A percentile compares a stretch with the other conserved stretches of the same genome.
Evolutionary conservation across 92 coral and sea anemone genomes (phyloP).

Genomic region (Actinernus sp.): DNA sequence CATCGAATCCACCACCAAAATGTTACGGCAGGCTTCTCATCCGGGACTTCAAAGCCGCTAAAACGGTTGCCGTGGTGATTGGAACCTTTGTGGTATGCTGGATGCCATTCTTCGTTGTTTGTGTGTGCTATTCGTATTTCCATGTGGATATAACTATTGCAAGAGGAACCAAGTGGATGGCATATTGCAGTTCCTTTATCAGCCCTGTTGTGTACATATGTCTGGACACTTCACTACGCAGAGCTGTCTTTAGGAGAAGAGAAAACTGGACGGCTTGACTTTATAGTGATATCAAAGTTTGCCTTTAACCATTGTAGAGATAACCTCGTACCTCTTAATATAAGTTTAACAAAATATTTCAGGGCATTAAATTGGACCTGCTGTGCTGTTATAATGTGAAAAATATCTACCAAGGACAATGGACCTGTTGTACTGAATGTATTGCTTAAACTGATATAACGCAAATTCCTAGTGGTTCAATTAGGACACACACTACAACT

Average conservation of each 20-base stretch:
- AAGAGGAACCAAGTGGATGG: constrained; percentile 75
- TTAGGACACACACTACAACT: no score
- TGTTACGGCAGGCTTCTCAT: constrained; percentile 44
- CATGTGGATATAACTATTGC: constrained; percentile 41
- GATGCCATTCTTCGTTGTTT: constrained; percentile 80
- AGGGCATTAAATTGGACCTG: no score
- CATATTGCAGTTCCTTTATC: constrained; percentile 74
- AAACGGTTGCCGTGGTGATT: constrained; percentile 82
- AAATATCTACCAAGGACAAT: no score
- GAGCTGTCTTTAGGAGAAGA: constrained; percentile 39
- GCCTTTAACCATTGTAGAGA: no score
- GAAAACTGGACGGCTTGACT: no score
- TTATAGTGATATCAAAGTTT: no score
- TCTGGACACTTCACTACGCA: constrained; percentile 76
- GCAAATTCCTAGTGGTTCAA: no score
- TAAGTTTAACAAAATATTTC: no score
- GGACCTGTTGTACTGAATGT: no score
- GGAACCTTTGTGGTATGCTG: constrained; percentile 84
- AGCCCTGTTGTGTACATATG: constrained; percentile 81
- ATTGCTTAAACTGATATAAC: no score
- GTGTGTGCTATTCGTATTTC: constrained; percentile 50
- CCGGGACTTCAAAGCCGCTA: constrained; percentile 82
- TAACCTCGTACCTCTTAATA: no score
- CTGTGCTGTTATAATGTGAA: no score
- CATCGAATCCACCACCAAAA: constrained; percentile 12